Conservation (phyloP, 2,888 invertebrate species). For the Tinea trinotella region DNA sequence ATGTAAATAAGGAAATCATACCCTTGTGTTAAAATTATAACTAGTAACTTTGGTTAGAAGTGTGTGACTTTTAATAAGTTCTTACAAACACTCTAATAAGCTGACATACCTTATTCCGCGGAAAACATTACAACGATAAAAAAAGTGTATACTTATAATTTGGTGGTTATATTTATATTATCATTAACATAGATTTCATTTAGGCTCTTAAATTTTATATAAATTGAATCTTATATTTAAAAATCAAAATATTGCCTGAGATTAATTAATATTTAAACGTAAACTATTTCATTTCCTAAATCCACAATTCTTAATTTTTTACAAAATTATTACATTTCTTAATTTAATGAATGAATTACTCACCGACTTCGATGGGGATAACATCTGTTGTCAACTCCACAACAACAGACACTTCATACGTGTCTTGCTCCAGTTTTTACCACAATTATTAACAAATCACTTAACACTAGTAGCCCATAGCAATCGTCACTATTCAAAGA, state of each 20-base stretch:
- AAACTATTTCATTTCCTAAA: no score
- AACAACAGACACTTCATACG: conserved; percentile 69
- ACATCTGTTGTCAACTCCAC: conserved; percentile 72
- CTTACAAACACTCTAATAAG: neutral
- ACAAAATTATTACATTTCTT: no score
- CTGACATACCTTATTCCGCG: neutral
- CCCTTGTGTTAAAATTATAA: neutral
- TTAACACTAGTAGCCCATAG: conserved; percentile 1
- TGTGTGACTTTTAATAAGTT: neutral
- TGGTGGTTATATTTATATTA: no score
- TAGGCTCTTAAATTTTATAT: no score
- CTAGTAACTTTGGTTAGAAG: neutral
- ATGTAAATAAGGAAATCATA: neutral
- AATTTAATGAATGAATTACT: conserved; percentile 38
- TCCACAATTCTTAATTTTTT: no score
- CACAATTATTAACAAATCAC: conserved; percentile 4
- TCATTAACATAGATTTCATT: no score
- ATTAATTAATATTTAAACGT: no score
- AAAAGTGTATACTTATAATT: no score
- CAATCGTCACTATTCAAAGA: conserved; percentile 4
- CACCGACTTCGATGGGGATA: conserved; percentile 59
- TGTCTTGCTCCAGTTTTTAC: conserved; percentile 66
- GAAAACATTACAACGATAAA: neutral
- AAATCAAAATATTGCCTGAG: no score
- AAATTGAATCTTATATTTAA: no score